Base-by-base conservation (phyloP, 2,888 invertebrate genomes). In the Leucozona laternaria region DNA sequence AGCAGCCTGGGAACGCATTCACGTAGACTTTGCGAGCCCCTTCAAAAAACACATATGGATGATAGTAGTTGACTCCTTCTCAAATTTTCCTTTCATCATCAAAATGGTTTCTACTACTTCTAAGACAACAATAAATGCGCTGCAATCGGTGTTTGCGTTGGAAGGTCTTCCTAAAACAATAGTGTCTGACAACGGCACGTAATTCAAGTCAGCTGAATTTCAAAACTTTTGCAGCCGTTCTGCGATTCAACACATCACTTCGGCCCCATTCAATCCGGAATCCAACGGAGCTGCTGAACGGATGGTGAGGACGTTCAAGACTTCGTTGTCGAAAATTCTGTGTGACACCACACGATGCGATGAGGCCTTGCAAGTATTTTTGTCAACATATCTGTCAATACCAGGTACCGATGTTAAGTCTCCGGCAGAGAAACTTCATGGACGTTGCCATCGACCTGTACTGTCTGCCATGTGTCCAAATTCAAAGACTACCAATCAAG, bases 21-120 rank as follows among this genome's bases (percentile, higher is more conserved):
- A 93, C 88, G 88, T 91, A 15, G 93, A 93, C 85, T 48, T 93
- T 91, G 91, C 92, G 6, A 92, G 92, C n/a, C 91, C 91, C 17
- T 89, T 90, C 68, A 53, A 89, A 15, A 90, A 89, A 5, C 79
- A 87, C 5, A 89, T 88, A 88, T 91, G 90, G 68, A 81, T 92
- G 5, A 86, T 93, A 17, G 88, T 92, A 4, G 90, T 91, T 4
- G 92, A 93, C 84, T 89, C 91, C 1, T 90, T 89, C 88, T 91
- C 91, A 1, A 93, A 92, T 84, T 93, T 91, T 91, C 88, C 90
- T 3, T 92, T 92, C 79, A 89, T 91, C 8, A 88, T 88, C 40
- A 78, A 83, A 55, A 89, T 89, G 87, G 71, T 60, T 22, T 60
- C 72, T 25, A n/a, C 11, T 10, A 71, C 45, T 20, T 10, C 57